Evolutionary conservation across 2,797 vertebrate genomes (phyloP), one percentile per base, ranked within the genome.

Genomic region (Acanthornis magna): DNA sequence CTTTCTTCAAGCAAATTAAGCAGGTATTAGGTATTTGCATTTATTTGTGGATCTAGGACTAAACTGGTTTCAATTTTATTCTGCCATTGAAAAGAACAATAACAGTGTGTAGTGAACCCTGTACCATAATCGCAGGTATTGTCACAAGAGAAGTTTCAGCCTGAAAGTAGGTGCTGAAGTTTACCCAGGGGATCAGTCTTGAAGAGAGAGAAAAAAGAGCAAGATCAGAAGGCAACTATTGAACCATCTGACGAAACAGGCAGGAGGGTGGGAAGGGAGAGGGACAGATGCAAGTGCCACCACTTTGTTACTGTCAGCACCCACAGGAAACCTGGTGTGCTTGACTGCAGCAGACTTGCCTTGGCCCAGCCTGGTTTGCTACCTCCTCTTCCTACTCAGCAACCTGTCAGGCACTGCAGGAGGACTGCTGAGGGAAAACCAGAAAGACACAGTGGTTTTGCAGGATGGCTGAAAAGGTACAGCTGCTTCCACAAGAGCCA

Each of bases 1-100:
- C 47, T 65, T 67, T 66, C 63, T 79, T 95, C 55, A 79, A 71
- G 32, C 12, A 93, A 93, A 91, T 94, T 92, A 89, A 76, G 19
- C 26, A 53, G 43, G 15, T 73, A 89, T 92, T 73, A 85, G 3
- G 22, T 87, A 76, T 85, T 94, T 85, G 54, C 55, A 67, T 63
- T 63, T 5, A 16, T 62, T 63, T 89, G 43, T 73, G 32, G 26
- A 82, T 79, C 29, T 89, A 70, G 20, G 48, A 63, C 36, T 92
- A 89, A 88, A 82, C 19, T 50, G 9, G 8, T 85, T 82, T 90
- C 10, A 68, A 13, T 90, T 89, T 75, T 53, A 22, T 53, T 70
- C 80, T 89, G 10, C 17, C 50, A 67, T 6, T 38, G 62, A 70
- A 81, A 82, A 29, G 30, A 90, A 62, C 9, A 84, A 38, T 54